Base-by-base conservation (phyloP, 2,113 vertebrate genomes). In the Anseranas semipalmata region DNA sequence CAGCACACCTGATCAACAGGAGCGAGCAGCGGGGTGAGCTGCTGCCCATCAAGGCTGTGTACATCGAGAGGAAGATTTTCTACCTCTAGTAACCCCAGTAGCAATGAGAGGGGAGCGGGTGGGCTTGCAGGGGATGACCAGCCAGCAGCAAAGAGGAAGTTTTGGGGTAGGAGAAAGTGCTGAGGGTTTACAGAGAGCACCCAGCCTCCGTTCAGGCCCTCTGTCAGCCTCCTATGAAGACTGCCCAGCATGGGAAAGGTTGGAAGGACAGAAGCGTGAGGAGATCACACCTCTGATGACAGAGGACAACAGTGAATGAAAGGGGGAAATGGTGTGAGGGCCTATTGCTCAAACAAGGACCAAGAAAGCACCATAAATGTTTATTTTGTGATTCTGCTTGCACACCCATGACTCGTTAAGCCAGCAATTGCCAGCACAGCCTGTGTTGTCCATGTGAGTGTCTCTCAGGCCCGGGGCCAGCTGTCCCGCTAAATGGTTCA, bases 1-100 rank as follows among this genome's bases (percentile, higher is more conserved):
- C 48, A 45, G 66, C 30, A 33, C 15, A 21, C 4, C 33, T 0
- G 0, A 18, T 12, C 45, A 50, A 39, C 28, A 2, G 9, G 60
- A 60, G 41, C 17, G 6, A 41, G 72, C 63, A 85, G 48, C 39
- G 0, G 0, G 20, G 7, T 9, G 55, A 83, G 50, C n/a, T 50
- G 72, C 59, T 86, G 63, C 32, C 19, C 37, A 4, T 13, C 11
- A 1, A 9, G 25, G 37, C 1, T 2, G 0, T 0, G 1, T 1
- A 2, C 25, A 45, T 50, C 14, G 28, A 39, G 52, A 58, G 58
- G 56, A 46, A 19, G n/a, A 14, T 50, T 41, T 76, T 33, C 41
- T 80, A 27, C 18, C 72, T 71, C 50, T 35, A 48, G 24, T 15
- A 35, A 48, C 9, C 41, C 62, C 37, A 20, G 62, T 15, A 59